Base-by-base conservation (phyloP, 2,113 vertebrate species). In the Phylloscopus whistleri region DNA sequence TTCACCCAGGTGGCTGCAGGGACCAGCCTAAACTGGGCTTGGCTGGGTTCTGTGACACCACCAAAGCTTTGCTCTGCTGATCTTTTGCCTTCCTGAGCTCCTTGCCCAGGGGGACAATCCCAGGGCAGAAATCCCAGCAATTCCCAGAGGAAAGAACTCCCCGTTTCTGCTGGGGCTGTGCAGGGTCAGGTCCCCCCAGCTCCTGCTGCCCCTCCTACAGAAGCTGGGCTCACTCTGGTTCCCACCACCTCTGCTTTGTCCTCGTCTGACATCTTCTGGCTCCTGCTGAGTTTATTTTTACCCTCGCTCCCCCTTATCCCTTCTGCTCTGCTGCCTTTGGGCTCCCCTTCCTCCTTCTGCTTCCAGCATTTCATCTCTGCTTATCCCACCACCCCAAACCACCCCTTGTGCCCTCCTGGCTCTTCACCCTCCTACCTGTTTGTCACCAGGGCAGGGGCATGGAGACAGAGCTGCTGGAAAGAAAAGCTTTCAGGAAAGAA, bases 1-100 rank as follows among this genome's bases (percentile, higher is more conserved):
- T 26, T 14, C 7, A 3, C 0, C 4, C 0, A 0, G 35, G 16
- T 3, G 51, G n/a, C 16, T 11, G 31, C 59, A 63, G 31, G 26
- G 39, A 78, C 5, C 31, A 64, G 41, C 37, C 22, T 28, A 28
- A 78, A 7, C 8, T 8, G 44, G n/a, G 24, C 4, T 9, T 7
- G 5, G 49, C 43, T 19, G 37, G 77, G 21, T 4, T 44, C 64
- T 53, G 46, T 4, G 10, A 6, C 7, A 27, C 3, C 30, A 9
- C 30, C 75, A 4, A 13, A 16, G 37, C 5, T 52, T 8, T 43
- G 8, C 37, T 43, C 18, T 28, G 35, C 30, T 43, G 23, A 13
- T 28, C 16, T 9, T 26, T 15, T 5, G 3, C 11, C 46, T 17
- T 41, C 35, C 74, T 6, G 46, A 62, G 46, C 58, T 63, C 59